Conservation (phyloP, 92 coral and sea anemone species). For the Anthopleura xanthogrammica region DNA sequence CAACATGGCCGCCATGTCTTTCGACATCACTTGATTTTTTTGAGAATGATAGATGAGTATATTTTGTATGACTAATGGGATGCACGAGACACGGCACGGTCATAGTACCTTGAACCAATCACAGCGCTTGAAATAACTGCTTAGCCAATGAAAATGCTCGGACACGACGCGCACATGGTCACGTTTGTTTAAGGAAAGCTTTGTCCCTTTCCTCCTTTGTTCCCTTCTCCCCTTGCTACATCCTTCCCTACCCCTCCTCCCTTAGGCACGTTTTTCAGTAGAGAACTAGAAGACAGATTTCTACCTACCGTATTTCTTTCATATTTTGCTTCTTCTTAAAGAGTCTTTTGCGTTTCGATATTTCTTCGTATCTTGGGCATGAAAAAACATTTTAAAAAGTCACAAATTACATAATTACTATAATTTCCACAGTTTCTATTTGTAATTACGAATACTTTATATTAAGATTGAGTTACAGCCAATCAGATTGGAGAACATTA, state of each 20-base stretch:
- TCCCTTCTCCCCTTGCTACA: background rate
- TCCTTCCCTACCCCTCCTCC: background rate
- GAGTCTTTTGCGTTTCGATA: conserved; percentile 29
- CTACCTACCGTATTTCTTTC: conserved; percentile 44
- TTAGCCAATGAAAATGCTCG: too few species aligned
- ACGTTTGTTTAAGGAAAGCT: too few species aligned
- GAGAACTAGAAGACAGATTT: background rate
- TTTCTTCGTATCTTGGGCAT: conserved; percentile 50
- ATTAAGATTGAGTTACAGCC: background rate
- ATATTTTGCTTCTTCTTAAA: conserved; percentile 37
- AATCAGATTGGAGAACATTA: too few species aligned
- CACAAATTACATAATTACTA: background rate
- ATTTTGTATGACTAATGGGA: too few species aligned
- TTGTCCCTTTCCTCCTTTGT: too few species aligned
- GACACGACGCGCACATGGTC: too few species aligned
- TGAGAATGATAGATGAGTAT: too few species aligned
- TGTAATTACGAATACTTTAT: background rate
- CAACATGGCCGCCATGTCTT: too few species aligned
- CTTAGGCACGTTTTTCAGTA: background rate
- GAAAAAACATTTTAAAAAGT: background rate
- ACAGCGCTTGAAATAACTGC: too few species aligned
- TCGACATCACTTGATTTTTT: too few species aligned
- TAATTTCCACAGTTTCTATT: background rate
- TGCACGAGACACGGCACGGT: too few species aligned
- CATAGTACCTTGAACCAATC: too few species aligned